Evolutionary conservation across 2,113 vertebrate genomes (phyloP), one percentile per base, ranked within the genome.

Genomic region (Dermatemys mawii): DNA sequence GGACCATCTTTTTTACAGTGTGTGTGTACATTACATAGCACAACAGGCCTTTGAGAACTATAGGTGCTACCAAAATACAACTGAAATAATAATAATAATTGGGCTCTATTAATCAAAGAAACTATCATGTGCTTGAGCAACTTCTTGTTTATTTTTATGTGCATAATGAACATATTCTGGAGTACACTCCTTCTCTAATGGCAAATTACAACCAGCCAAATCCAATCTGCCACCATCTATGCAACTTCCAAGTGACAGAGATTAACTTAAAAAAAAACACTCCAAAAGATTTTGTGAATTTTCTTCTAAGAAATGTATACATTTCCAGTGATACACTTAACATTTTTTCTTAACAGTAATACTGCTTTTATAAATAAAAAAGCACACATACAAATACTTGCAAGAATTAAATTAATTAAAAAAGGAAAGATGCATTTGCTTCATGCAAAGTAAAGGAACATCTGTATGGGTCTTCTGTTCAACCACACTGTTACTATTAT

Each of bases 41-140:
- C 22, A 41, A 86, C n/a, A 32, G 32, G 11, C 5, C 2, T 70
- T 26, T 35, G 5, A 87, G 44, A 63, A 41, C 50, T 46, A 10
- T 5, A 21, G 24, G 75, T 88, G 90, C 41, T 14, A 90, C 0
- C 53, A 84, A 14, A 85, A 75, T 27, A 29, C 35, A 92, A 87
- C 73, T 16, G 14, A 5, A 8, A 54, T 32, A 90, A 63, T 63
- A 90, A 63, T 63, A 63, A 35, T 35, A 17, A 63, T 35, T 35
- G 60, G 60, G 22, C 9, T 89, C 17, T 44, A 90, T 3, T 27
- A 38, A 87, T 21, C 51, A 92, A 93, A 94, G 53, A 92, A 91
- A 9, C 11, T 21, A 60, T 24, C 38, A 55, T 4, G 51, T 1
- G 4, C 5, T 17, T 8, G 9, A 86, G 83, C 46, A 87, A 1